Evolutionary conservation across 2,888 invertebrate species (phyloP).

Genomic region (Trachelus troglodyta): DNA sequence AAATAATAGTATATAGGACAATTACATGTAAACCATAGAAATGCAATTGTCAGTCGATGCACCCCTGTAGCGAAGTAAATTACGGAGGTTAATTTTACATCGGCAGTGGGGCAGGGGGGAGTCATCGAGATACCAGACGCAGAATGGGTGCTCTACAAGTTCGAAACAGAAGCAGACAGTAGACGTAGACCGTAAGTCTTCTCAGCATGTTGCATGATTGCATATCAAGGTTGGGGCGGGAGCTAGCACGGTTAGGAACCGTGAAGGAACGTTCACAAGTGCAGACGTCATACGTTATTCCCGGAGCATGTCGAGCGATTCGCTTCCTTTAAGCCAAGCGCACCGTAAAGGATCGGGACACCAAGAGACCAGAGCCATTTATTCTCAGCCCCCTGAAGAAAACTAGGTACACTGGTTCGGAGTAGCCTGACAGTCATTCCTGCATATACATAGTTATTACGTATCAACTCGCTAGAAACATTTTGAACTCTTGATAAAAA

Average conservation of each 20-base stretch:
- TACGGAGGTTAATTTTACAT: background rate
- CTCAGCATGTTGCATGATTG: conserved; percentile 1
- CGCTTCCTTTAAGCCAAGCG: background rate
- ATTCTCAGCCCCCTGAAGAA: background rate
- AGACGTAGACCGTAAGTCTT: conserved; percentile 5
- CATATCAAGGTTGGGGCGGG: background rate
- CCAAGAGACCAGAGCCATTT: background rate
- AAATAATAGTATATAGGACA: background rate
- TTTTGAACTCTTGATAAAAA: background rate
- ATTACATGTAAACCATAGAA: background rate
- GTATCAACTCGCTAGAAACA: too few relatives aligned
- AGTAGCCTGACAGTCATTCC: background rate
- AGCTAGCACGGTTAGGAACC: background rate
- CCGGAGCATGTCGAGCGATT: background rate
- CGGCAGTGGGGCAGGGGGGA: background rate
- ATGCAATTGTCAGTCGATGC: background rate
- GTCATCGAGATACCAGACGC: background rate
- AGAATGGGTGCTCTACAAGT: background rate
- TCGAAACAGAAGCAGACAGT: background rate
- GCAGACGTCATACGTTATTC: background rate
- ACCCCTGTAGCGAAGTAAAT: background rate
- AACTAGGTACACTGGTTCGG: background rate
- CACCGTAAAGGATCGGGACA: background rate
- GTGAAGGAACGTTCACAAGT: background rate
- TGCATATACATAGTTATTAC: background rate